A percentile compares a stretch with the other conserved stretches of the same genome.
phyloP scores from a whole-genome alignment of 2,888 invertebrate species.

The Charanyca ferruginea region DNA sequence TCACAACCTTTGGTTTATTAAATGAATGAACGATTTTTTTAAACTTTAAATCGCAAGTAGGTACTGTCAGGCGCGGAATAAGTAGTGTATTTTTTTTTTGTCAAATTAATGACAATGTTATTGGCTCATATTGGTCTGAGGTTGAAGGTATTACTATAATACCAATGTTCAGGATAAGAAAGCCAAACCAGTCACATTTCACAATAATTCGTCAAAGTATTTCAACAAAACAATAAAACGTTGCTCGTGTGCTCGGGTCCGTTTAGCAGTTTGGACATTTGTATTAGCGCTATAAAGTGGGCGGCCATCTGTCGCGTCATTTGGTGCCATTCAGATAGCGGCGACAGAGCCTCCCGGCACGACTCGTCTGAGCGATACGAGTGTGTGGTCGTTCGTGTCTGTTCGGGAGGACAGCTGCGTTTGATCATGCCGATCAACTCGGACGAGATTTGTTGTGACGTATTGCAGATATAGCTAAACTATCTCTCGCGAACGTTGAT shows the following conservation, averaged over 20 bases:
- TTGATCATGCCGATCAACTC: not conserved
- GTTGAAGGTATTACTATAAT: no score
- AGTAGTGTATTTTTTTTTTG: not conserved
- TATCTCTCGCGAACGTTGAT: no score
- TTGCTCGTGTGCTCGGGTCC: not conserved
- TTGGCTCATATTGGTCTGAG: no score
- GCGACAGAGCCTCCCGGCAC: slow-evolving; percentile 3
- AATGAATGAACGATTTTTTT: no score
- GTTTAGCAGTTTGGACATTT: slow-evolving; percentile 24
- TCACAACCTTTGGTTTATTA: no score
- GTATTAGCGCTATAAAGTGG: slow-evolving; percentile 12
- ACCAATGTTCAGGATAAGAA: not conserved
- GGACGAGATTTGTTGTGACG: no score
- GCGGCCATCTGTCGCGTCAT: slow-evolving; percentile 18
- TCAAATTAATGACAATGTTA: no score
- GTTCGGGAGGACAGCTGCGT: slow-evolving; percentile 4
- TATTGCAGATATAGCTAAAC: no score
- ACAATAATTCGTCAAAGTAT: slow-evolving; percentile 1
- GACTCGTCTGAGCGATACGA: slow-evolving; percentile 4
- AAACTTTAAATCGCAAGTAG: no score
- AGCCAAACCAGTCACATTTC: not conserved
- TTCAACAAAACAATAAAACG: slow-evolving; percentile 7
- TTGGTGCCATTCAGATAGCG: slow-evolving; percentile 18
- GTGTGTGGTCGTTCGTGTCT: not conserved
- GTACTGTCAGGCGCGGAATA: no score